Evolutionary conservation across 2,888 invertebrate species (phyloP), one percentile per base, ranked within the genome.

Genomic region (Philopedon plagiatum): DNA sequence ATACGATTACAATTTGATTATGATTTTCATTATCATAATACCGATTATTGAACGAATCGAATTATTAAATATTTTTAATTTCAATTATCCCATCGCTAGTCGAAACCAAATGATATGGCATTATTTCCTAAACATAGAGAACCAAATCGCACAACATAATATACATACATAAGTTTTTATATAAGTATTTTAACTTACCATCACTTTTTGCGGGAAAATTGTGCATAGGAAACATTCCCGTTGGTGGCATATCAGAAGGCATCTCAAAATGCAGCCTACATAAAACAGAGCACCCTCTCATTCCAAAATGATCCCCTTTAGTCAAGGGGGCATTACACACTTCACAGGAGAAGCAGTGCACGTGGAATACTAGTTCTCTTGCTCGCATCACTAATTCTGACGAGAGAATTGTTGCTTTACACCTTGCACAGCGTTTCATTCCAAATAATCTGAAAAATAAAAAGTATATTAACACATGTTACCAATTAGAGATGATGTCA

Each of bases 311-410:
- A 84, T 98, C 98, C 44, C 98, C 98, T 83, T 97, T 96, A 70
- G 93, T 94, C 72, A 98, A 89, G 3, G 94, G 92, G 37, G 93
- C 90, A 84, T 92, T 92, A 88, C 98, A 98, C 60, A 94, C 91
- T 46, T 93, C 93, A 85, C 98, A 98, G 54, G 94, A 94, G 88
- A 98, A 98, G 87, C 98, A 98, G 83, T 93, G 93, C 73, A 97
- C 93, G 88, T 98, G 98, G 88, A 95, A 98, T 79, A 97, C 96
- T 81, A 94, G 89, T 81, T 97, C 96, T 60, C 95, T 89, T 8
- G 96, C 97, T 64, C 96, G 89, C 97, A 98, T 97, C 84, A 98
- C 97, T 85, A 98, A 87, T 87, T 98, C 97, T 58, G 95, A 93
- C 37, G 96, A 92, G 32, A 93, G 91, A 79, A 98, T 96, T 61